Percentiles rank a stretch among this genome's conserved stretches.
Evolutionary conservation across 2,888 invertebrate genomes (phyloP).

Genomic region (Sphinx pinastri): DNA sequence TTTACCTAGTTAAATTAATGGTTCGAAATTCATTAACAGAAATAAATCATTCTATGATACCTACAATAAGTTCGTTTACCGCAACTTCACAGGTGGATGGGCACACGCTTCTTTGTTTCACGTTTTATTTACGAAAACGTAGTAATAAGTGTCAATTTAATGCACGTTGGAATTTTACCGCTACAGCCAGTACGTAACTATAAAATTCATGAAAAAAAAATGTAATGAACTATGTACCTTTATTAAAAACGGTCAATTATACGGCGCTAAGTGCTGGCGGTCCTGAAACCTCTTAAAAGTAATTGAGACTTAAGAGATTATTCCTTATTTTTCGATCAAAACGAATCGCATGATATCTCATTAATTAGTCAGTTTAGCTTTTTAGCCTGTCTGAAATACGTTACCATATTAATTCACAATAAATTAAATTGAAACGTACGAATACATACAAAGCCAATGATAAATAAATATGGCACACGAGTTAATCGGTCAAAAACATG

Average conservation of each 20-base stretch:
- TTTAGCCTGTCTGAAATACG: too few species aligned
- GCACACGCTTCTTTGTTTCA: conserved; percentile 1
- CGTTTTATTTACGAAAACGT: conserved; percentile 6
- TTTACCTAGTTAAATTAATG: conserved; percentile 17
- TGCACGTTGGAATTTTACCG: conserved; percentile 3
- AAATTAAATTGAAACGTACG: too few species aligned
- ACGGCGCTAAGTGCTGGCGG: too few species aligned
- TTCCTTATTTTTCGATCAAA: too few species aligned
- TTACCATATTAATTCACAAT: too few species aligned
- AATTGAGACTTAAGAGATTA: too few species aligned
- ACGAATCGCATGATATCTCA: too few species aligned
- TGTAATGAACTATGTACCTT: too few species aligned
- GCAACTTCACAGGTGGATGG: conserved; percentile 14
- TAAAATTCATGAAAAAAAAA: not conserved
- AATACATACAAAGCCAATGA: not conserved
- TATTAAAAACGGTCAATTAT: too few species aligned
- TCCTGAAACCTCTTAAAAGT: too few species aligned
- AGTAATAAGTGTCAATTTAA: conserved; percentile 5
- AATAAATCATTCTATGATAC: conserved; percentile 11
- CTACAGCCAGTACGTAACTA: not conserved
- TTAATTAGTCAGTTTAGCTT: too few species aligned
- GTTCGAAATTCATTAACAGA: conserved; percentile 18
- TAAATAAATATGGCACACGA: conserved; percentile 2
- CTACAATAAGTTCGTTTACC: conserved; percentile 17
- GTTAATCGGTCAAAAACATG: not conserved